These are phyloP conservation scores for Cichladusa arquata DNA, from an alignment of 2,113 vertebrate species.

Conservation along the genomic window DNA sequence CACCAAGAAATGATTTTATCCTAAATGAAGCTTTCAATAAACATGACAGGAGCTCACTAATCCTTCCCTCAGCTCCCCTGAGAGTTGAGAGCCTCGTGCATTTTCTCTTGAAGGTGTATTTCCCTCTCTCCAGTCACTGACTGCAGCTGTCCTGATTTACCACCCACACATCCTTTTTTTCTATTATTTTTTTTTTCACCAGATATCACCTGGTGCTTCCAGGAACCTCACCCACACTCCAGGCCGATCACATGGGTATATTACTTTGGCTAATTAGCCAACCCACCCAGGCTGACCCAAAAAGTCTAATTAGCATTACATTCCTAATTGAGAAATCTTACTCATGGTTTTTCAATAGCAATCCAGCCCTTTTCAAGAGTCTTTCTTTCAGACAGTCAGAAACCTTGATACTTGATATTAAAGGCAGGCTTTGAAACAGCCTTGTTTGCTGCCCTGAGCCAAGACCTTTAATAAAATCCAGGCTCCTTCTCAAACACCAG, in stretches of 20 bases:
- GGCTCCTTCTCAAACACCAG: not conserved
- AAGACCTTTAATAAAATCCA: constrained; percentile 47
- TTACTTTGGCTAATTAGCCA: constrained; percentile 56
- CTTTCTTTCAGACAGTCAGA: constrained; percentile 32
- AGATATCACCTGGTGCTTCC: constrained; percentile 59
- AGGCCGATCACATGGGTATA: constrained; percentile 51
- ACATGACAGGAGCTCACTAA: not conserved
- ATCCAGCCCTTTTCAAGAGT: not conserved
- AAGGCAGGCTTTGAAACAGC: constrained; percentile 45
- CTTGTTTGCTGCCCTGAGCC: constrained; percentile 35
- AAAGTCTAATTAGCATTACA: constrained; percentile 34
- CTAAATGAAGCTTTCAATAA: constrained; percentile 20
- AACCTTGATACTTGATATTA: constrained; percentile 11
- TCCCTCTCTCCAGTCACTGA: not conserved
- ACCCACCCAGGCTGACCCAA: constrained; percentile 62
- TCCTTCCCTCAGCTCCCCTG: not conserved
- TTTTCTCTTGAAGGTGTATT: not conserved
- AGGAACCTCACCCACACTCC: constrained; percentile 64
- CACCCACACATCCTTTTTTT: constrained; percentile 40
- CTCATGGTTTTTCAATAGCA: constrained; percentile 42
- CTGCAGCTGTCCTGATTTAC: constrained; percentile 59
- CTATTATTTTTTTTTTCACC: not conserved
- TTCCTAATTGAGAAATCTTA: constrained; percentile 51
- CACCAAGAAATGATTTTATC: constrained; percentile 10
- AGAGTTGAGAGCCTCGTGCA: not conserved